phyloP scores from a whole-genome alignment of 2,888 invertebrate species.

The Oscheius onirici region DNA sequence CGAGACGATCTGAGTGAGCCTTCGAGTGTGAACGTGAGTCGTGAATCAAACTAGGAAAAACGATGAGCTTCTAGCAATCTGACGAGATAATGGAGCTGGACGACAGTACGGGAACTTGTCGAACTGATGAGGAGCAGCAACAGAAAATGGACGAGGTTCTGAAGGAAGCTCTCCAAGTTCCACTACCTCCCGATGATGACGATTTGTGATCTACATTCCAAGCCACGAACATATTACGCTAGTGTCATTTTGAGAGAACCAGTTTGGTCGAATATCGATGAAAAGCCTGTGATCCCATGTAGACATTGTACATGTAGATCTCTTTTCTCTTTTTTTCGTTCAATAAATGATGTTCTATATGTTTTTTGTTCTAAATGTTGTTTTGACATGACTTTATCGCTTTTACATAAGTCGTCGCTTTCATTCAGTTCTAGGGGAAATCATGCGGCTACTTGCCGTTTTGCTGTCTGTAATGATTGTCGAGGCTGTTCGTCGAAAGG shows the following conservation, averaged over 20 bases:
- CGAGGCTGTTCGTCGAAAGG: constrained; percentile 21
- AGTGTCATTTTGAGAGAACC: no score
- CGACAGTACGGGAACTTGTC: background rate
- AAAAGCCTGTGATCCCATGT: background rate
- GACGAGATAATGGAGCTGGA: constrained; percentile 28
- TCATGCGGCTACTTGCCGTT: background rate
- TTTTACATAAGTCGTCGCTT: background rate
- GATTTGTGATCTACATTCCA: constrained; percentile 1
- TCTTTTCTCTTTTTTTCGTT: background rate
- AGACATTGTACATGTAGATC: background rate
- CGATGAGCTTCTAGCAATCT: background rate
- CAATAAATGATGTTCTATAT: background rate
- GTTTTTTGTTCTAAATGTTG: background rate
- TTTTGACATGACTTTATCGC: background rate
- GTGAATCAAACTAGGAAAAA: background rate
- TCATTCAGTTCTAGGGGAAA: background rate
- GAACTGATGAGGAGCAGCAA: background rate
- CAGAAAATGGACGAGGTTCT: no score
- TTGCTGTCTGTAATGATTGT: background rate
- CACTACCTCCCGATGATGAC: background rate
- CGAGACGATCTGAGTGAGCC: constrained; percentile 34
- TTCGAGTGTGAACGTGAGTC: constrained; percentile 22
- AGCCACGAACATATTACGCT: background rate
- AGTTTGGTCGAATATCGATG: background rate
- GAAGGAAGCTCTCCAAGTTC: constrained; percentile 3